A percentile compares a stretch with the other conserved stretches of the same genome.
Evolutionary conservation across 2,797 vertebrate species (phyloP).

Genomic region (Mico argentatus): DNA sequence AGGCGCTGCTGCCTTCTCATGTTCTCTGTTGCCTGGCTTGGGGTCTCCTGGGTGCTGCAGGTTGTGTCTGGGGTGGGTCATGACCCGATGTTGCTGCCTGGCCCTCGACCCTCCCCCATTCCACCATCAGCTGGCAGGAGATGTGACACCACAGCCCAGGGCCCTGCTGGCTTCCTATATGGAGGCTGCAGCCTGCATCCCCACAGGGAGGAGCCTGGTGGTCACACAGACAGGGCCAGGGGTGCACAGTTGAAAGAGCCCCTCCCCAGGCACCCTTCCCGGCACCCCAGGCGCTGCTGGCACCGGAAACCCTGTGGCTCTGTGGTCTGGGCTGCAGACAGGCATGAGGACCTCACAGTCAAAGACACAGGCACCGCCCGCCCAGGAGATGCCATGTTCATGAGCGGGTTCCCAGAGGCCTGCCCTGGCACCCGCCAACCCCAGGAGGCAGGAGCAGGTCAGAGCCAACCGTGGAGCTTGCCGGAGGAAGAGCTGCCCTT

Average conservation of each 20-base stretch:
- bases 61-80: not conserved
- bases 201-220: not conserved
- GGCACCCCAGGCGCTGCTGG: not conserved
- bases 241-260: not conserved
- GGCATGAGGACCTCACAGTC: not conserved
- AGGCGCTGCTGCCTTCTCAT: not conserved
- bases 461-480: not conserved
- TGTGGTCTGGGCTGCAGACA: not conserved
- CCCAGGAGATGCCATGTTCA: not conserved
- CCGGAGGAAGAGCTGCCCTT: not conserved
- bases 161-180: not conserved
- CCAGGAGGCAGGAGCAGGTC: not conserved
- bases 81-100: not conserved
- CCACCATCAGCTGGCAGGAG: not conserved
- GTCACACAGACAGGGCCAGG: not conserved
- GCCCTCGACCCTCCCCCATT: not conserved
- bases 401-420: not conserved
- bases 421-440: not conserved
- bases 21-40: not conserved
- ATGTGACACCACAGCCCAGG: not conserved
- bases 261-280: not conserved
- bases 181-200: not conserved
- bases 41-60: not conserved
- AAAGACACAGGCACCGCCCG: rapidly evolving
- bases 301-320: not conserved